Evolutionary conservation across 2,113 vertebrate genomes (phyloP).

Genomic region (Crypturellus undulatus): DNA sequence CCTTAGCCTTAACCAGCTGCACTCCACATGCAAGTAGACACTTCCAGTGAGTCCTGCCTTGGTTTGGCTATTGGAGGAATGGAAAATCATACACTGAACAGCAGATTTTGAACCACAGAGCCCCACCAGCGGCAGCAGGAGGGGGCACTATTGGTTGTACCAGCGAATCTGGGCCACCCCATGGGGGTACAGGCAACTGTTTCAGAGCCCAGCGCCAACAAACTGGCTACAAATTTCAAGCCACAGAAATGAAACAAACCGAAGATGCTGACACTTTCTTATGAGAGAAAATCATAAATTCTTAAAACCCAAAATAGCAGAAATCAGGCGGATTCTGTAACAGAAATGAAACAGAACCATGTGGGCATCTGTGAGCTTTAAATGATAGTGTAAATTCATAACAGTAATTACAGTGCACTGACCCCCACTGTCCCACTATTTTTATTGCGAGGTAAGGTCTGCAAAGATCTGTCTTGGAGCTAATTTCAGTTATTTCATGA

Average conservation of each 20-base stretch:
- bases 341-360: background rate
- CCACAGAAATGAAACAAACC: background rate
- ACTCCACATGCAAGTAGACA: background rate
- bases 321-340: background rate
- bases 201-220: background rate
- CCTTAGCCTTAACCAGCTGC: background rate
- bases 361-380: background rate
- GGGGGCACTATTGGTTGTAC: fast-evolving
- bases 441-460: background rate
- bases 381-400: background rate
- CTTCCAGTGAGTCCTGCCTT: background rate
- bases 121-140: background rate
- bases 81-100: fast-evolving
- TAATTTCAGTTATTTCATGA: background rate
- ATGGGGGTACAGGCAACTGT: background rate
- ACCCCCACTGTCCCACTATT: background rate
- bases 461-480: constrained; percentile 10
- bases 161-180: background rate
- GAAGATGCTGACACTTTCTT: background rate
- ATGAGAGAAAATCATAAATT: background rate
- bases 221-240: background rate
- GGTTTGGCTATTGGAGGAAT: background rate
- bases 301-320: background rate
- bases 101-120: background rate
- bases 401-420: background rate